Evolutionary conservation across 2,113 vertebrate species (phyloP).

Genomic region (Nesoenas mayeri): DNA sequence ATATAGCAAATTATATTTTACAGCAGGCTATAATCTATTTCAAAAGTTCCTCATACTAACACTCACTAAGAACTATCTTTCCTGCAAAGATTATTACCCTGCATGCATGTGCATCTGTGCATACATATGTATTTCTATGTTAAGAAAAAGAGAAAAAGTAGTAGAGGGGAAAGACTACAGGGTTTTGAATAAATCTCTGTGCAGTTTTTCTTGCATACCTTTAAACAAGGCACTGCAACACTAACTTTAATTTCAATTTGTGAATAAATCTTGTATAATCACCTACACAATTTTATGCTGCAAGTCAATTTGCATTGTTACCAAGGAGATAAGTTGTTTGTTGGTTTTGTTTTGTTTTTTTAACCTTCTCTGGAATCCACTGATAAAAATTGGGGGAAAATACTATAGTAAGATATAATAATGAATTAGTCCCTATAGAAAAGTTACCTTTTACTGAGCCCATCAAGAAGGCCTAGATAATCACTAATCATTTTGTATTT

Average conservation of each 20-base stretch:
- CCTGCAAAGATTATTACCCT: background rate
- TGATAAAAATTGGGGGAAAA: background rate
- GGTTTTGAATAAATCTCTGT: background rate
- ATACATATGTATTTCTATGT: fast-evolving
- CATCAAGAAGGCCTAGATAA: constrained; percentile 49
- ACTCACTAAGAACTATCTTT: background rate
- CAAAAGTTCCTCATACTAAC: background rate
- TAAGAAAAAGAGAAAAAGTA: background rate
- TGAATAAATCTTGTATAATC: background rate
- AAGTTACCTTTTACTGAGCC: constrained; percentile 31
- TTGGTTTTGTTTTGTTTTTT: no score
- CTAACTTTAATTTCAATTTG: background rate
- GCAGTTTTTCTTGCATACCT: background rate
- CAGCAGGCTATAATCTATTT: background rate
- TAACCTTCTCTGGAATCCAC: constrained; percentile 9
- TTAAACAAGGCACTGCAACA: background rate
- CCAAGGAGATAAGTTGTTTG: background rate
- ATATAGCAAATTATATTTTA: background rate
- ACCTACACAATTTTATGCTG: background rate
- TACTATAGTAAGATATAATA: constrained; percentile 17
- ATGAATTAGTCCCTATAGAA: constrained; percentile 35
- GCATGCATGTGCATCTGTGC: no score
- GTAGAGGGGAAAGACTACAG: no score
- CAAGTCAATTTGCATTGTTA: background rate
- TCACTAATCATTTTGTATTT: constrained; percentile 36